These are phyloP conservation scores for Byasa hedistus DNA, from an alignment of 2,888 invertebrate species.

Conservation along the genomic window DNA sequence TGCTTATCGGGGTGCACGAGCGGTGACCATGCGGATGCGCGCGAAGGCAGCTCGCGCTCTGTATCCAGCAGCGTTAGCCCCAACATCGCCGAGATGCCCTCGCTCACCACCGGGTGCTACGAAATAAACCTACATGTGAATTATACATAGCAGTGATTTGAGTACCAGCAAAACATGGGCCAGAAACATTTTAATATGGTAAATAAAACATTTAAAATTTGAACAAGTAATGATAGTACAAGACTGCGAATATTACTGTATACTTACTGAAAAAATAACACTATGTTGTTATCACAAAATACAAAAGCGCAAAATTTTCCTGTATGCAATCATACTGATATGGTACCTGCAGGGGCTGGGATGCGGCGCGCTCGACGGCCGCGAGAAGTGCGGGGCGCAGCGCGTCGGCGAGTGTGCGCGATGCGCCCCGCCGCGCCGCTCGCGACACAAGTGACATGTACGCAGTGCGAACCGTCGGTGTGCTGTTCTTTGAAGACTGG, in stretches of 20 bases:
- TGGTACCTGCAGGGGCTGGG: conserved; percentile 85
- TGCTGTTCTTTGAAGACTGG: conserved; percentile 86
- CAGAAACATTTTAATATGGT: no score
- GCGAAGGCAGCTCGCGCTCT: conserved; percentile 42
- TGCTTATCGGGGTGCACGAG: conserved; percentile 88
- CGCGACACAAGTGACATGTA: conserved; percentile 88
- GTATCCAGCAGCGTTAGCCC: conserved; percentile 53
- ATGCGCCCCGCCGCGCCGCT: conserved; percentile 77
- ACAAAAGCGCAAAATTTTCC: no score
- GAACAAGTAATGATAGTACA: no score
- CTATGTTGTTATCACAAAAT: no score
- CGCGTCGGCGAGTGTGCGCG: conserved; percentile 57
- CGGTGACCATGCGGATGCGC: conserved; percentile 82
- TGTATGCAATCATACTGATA: no score
- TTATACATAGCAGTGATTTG: no score
- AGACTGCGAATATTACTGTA: no score
- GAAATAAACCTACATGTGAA: not conserved
- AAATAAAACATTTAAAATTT: no score
- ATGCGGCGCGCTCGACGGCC: conserved; percentile 86
- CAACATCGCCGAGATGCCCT: conserved; percentile 63
- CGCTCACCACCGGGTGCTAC: conserved; percentile 61
- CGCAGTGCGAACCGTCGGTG: conserved; percentile 86
- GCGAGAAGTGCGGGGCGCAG: conserved; percentile 83
- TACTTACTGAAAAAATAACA: no score
- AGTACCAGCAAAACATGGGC: no score